A percentile compares a stretch with the other conserved stretches of the same genome.
phyloP scores from a whole-genome alignment of 2,888 invertebrate genomes.

The Tetropium fuscum region DNA sequence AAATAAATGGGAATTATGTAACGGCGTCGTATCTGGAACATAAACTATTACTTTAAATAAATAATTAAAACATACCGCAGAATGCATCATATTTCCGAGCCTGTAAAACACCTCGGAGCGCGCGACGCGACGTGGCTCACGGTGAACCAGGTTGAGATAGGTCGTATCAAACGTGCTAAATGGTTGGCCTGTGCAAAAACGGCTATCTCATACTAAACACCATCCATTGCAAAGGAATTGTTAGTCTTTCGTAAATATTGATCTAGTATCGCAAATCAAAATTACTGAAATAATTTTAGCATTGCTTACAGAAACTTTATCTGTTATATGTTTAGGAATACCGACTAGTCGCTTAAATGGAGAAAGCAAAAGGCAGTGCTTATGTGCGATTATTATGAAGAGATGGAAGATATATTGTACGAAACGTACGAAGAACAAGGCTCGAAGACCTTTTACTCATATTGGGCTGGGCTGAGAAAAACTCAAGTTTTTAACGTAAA shows the following conservation, averaged over 20 bases:
- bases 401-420: constrained; percentile 65
- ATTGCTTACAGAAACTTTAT: neutral
- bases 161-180: constrained; percentile 17
- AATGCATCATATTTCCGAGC: constrained; percentile 7
- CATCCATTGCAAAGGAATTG: constrained; percentile 26
- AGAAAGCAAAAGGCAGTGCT: constrained; percentile 35
- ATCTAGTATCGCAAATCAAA: constrained; percentile 9
- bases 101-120: constrained; percentile 8
- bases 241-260: constrained; percentile 24
- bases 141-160: constrained; percentile 37
- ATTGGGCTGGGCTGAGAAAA: constrained; percentile 52
- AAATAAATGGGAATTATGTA: constrained; percentile 5
- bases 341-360: constrained; percentile 34
- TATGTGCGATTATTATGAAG: constrained; percentile 60
- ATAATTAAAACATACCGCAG: constrained; percentile 6
- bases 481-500: constrained; percentile 1
- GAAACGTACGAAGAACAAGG: constrained; percentile 66
- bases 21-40: constrained; percentile 5
- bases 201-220: constrained; percentile 28
- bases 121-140: constrained; percentile 31
- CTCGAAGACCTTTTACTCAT: constrained; percentile 45
- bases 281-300: constrained; percentile 24
- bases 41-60: constrained; percentile 15
- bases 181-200: constrained; percentile 3
- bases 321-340: constrained; percentile 16